Evolutionary conservation across 2,888 invertebrate species (phyloP).

Genomic region (Cyaniris semiargus): DNA sequence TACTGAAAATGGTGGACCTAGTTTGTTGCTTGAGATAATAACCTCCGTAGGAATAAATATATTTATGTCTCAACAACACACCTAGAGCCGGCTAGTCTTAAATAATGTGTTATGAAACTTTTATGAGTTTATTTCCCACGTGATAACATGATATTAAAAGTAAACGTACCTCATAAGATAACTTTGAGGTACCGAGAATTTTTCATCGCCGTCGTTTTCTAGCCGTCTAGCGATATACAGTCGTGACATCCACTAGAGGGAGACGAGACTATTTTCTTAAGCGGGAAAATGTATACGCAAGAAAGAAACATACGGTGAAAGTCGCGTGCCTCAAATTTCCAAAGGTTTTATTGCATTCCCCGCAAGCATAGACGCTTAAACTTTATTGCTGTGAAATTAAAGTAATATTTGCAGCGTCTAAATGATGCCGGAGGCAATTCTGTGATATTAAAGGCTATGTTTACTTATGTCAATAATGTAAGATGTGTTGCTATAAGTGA

Average conservation of each 20-base stretch:
- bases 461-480: slow-evolving; percentile 74
- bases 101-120: slow-evolving; percentile 34
- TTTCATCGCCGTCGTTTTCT: slow-evolving; percentile 72
- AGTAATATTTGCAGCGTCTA: slow-evolving; percentile 79
- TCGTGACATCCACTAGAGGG: slow-evolving; percentile 66
- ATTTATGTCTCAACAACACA: not conserved
- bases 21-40: not conserved
- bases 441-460: slow-evolving; percentile 75
- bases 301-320: slow-evolving; percentile 71
- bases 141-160: slow-evolving; percentile 72
- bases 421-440: slow-evolving; percentile 77
- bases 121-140: slow-evolving; percentile 52
- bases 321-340: slow-evolving; percentile 68
- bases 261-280: slow-evolving; percentile 60
- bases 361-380: slow-evolving; percentile 78
- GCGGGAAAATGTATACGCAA: slow-evolving; percentile 63
- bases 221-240: slow-evolving; percentile 74
- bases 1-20: not conserved
- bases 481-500: slow-evolving; percentile 65
- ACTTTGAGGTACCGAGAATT: slow-evolving; percentile 77
- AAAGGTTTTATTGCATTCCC: slow-evolving; percentile 79
- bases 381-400: slow-evolving; percentile 79
- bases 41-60: not conserved
- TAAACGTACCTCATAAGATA: slow-evolving; percentile 73
- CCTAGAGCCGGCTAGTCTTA: slow-evolving; percentile 21